Evolutionary conservation across 2,797 vertebrate genomes (phyloP), one percentile per base, ranked within the genome.

Genomic region (Hybognathus amarus): DNA sequence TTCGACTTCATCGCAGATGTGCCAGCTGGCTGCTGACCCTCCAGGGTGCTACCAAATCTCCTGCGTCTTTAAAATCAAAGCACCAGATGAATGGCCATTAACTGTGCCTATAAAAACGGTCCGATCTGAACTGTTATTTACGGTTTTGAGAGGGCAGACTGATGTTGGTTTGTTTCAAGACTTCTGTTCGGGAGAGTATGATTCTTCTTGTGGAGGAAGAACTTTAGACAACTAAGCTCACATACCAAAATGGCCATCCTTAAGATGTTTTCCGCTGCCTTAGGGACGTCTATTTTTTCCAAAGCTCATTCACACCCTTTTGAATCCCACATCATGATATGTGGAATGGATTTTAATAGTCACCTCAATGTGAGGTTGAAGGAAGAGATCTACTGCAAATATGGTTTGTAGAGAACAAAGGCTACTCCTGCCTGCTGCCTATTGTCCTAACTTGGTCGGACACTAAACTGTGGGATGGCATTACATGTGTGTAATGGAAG

Each of bases 1-100:
- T 96, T 97, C 75, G 95, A 97, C 86, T 96, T 96, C 84, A 92
- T 94, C 77, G 90, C 94, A 0, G 96, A 96, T 18, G 93, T 96
- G 27, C 94, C 93, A 0, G 93, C 94, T 5, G 91, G 95, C 67
- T 95, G 93, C 92, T 96, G 93, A 96, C 88, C 40, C 12, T 18
- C 27, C 20, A 10, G 27, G 63, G 33, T 61, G 52, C 76, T 22
- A 9, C n/a, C 13, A 40, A 27, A n/a, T n/a, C 10, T 75, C 67
- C 56, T 54, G 79, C 22, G 1, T 59, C 40, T 70, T 80, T 18
- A n/a, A 68, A 86, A 77, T 80, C 61, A 63, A 85, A 76, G 75
- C 3, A n/a, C 50, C 74, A 47, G 59, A 64, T 42, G 24, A 77
- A 84, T 66, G 78, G 70, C 30, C 5, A 24, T 68, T 27, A 33